Base-by-base conservation (phyloP, 2,888 invertebrate genomes). In the Limenitis camilla region DNA sequence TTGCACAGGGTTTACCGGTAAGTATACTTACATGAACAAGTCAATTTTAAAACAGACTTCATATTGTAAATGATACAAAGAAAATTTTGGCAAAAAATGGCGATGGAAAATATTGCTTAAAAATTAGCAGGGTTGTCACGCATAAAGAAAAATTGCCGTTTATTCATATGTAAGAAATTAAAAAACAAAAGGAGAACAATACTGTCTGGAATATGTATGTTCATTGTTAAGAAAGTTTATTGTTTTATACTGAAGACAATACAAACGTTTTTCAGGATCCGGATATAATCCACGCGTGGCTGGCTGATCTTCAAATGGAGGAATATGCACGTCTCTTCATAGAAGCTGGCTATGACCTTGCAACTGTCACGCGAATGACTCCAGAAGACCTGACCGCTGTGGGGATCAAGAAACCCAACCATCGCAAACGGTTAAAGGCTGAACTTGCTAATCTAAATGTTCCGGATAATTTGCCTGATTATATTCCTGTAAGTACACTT, bases 361-460 rank as follows among this genome's bases (percentile, higher is more conserved):
- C 97, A 29, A 99, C 99, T 1, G 96, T 99, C 71, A 96, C 98
- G n/a, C 91, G 98, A 65, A 98, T 99, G 97, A 99, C 99, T 9
- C 99, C 99, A 0, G 98, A 99, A 86, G 97, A 94, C 87, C 90
- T 94, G 66, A 94, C 94, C 41, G 94, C 94, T 49, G 93, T 94
- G 71, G 94, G 94, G 67, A 97, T 99, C 66, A 98, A 97, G 74
- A 98, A 98, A 83, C 99, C 99, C 35, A 95, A 96, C 77, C 98
- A 99, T 81, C 91, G 99, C 65, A 98, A 98, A 79, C 91, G 95
- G 67, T 91, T 99, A 72, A 99, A 99, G 89, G 93, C 96, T 53
- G 98, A 99, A 86, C 97, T 99, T 74, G 96, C 96, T 63, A 94
- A 95, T 76, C 88, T 99, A 58, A 96, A 96, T 76, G 93, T 98